Base-by-base conservation (phyloP, 92 coral and sea anemone genomes). In the Bergia sp. region DNA sequence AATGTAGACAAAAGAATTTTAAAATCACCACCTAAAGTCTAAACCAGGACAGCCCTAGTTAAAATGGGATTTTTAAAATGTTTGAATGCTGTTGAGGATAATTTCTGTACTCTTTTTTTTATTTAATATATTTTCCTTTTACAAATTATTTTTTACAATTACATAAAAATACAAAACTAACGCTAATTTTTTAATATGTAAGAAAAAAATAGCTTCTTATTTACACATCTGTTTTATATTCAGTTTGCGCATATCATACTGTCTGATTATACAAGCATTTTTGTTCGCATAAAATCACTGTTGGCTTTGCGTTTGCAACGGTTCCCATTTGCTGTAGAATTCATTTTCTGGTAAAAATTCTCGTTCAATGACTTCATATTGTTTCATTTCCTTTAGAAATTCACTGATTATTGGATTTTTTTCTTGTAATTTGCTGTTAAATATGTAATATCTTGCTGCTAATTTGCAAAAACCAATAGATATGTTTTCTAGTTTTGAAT, bases 401-500 rank as follows among this genome's bases (percentile, higher is more conserved):
- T 37, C 57, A 0, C 10, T 77, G 47, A 74, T 74, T 40, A 74
- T 77, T 77, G 81, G 81, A 77, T 77, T 77, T 77, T 77, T 77
- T 77, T 77, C 61, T 77, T 77, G 61, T 42, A 44, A 77, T 77
- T 77, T 41, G 81, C 53, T 77, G 53, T 44, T 77, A 77, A 77
- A 77, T 77, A 77, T 77, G 81, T 77, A 77, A 42, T 77, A 77
- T 77, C 55, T 77, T 77, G 81, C 81, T 44, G 81, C 81, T 77
- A 77, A 42, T 44, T 77, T 77, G 81, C 81, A 77, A 43, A 77
- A 77, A 77, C 61, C 81, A 77, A 77, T 40, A 77, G 81, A 77
- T 40, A 77, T 77, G 55, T 77, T 40, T 77, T 77, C 61, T 77
- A 57, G 81, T 77, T 77, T 77, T 77, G 81, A 77, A 77, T 77